Conservation (phyloP, 2,113 vertebrate genomes). For the Lasiurus borealis region DNA sequence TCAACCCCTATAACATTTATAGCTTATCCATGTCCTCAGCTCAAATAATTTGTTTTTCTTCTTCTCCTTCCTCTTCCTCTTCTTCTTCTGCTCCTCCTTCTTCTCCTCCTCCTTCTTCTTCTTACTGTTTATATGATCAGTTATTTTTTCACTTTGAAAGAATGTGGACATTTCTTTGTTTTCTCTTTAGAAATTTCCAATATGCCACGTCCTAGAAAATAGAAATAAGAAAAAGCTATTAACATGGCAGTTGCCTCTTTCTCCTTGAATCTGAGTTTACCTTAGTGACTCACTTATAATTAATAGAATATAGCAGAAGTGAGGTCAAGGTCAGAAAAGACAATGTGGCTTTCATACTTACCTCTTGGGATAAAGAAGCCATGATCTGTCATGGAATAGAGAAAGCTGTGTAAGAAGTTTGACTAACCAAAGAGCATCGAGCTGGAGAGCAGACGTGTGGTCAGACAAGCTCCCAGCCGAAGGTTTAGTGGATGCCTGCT, state of each 20-base stretch:
- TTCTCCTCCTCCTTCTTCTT: too few species aligned
- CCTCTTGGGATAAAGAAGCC: background rate
- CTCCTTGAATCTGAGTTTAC: background rate
- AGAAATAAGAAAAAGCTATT: conserved; percentile 21
- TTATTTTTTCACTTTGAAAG: conserved; percentile 52
- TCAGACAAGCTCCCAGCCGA: background rate
- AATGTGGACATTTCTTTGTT: background rate
- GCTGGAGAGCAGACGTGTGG: background rate
- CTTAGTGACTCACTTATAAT: background rate
- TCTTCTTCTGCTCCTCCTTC: too few species aligned
- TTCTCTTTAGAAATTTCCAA: background rate
- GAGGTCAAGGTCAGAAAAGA: background rate
- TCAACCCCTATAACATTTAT: background rate
- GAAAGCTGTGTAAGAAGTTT: background rate
- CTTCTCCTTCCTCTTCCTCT: background rate
- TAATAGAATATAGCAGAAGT: background rate
- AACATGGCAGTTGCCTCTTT: background rate
- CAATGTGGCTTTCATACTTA: background rate
- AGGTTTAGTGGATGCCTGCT: background rate
- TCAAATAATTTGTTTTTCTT: conserved; percentile 2
- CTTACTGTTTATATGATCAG: background rate
- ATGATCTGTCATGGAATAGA: background rate
- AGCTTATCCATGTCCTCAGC: background rate
- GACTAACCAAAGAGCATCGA: fast-evolving
- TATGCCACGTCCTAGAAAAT: background rate